Percentiles rank a stretch among this genome's conserved stretches.
Conservation (phyloP, 2,113 vertebrate species). For the Pungitius pungitius region DNA sequence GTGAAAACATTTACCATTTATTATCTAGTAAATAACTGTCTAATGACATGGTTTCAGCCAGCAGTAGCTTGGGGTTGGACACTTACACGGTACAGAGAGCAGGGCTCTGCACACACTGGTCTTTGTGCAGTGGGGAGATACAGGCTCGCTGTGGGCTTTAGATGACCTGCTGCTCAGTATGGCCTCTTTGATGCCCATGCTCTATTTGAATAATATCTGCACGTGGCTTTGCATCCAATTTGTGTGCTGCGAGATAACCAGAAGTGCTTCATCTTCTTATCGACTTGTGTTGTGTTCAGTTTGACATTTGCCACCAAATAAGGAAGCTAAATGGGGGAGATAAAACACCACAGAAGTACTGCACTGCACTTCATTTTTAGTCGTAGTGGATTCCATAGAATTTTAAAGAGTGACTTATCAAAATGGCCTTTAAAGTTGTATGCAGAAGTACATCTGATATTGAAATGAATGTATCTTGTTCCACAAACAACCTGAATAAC, state of each 20-base stretch:
- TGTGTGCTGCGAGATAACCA: constrained; percentile 55
- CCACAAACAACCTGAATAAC: background rate
- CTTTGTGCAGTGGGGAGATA: constrained; percentile 35
- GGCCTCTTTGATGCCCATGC: constrained; percentile 31
- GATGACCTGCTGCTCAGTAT: constrained; percentile 25
- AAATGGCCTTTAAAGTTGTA: background rate
- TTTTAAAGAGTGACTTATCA: background rate
- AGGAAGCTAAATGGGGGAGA: constrained; percentile 1
- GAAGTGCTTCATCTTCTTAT: constrained; percentile 19
- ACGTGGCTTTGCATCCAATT: constrained; percentile 68
- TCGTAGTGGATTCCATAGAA: background rate
- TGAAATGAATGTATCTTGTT: background rate
- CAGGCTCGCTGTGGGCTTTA: constrained; percentile 26
- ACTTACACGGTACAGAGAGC: background rate
- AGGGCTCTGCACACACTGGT: constrained; percentile 5
- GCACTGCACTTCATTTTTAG: background rate
- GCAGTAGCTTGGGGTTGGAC: constrained; percentile 8
- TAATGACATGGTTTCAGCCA: background rate
- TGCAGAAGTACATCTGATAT: background rate
- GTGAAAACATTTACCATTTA: no score
- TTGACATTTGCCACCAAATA: constrained; percentile 16
- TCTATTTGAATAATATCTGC: constrained; percentile 61
- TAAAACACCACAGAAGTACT: background rate
- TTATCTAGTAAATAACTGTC: no score
- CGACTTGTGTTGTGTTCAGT: background rate